Conservation (phyloP, 2,888 invertebrate genomes). For the Andricus quercusramuli region DNA sequence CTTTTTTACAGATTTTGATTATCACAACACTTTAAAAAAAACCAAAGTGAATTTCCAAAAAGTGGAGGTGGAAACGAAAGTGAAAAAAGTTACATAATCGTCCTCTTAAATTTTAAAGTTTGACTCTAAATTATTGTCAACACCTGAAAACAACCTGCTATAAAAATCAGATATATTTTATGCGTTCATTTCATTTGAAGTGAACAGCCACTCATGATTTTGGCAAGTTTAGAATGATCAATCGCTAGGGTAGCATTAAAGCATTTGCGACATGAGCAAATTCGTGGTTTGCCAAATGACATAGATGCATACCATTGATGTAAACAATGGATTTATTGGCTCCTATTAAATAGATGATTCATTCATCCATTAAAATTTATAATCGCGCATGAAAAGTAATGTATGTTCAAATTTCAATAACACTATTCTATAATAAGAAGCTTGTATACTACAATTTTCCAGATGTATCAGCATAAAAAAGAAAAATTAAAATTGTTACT, state of each 20-base stretch:
- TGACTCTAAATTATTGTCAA: neutral
- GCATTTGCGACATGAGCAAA: neutral
- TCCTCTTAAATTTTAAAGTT: neutral
- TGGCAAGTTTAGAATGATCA: slow-evolving; percentile 12
- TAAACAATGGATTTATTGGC: slow-evolving; percentile 17
- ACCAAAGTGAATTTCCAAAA: no score
- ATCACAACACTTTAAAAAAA: no score
- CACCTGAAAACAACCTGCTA: neutral
- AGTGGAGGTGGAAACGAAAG: no score
- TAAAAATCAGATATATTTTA: neutral
- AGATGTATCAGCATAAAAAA: no score
- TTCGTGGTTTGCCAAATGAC: slow-evolving; percentile 33
- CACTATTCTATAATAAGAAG: neutral
- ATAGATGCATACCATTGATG: slow-evolving; percentile 4
- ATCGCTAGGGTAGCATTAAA: neutral
- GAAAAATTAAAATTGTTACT: no score
- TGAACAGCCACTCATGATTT: neutral
- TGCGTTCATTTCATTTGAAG: neutral
- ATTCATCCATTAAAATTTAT: neutral
- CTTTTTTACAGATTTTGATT: no score
- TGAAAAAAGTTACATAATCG: no score
- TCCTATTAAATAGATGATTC: neutral
- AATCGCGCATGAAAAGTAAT: neutral
- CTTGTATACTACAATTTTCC: neutral
- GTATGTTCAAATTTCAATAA: neutral